Conservation (phyloP, 2,113 vertebrate species). For the Crotalus tigris region DNA sequence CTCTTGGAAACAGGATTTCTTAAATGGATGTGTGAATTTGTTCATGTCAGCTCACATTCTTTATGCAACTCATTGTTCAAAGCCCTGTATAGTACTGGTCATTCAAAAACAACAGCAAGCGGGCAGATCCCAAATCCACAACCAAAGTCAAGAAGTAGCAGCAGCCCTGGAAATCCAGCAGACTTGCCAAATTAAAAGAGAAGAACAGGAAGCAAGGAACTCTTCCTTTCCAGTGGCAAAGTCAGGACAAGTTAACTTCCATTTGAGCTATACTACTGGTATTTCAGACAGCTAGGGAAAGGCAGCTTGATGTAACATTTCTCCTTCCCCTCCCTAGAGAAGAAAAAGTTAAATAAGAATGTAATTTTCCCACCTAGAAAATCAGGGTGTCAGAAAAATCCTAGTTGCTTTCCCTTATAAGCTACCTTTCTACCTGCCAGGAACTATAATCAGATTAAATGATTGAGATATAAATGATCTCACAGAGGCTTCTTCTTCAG, state of each 20-base stretch:
- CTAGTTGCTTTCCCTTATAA: not conserved
- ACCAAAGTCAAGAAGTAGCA: not conserved
- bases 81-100: not conserved
- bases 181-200: not conserved
- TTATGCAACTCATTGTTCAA: not conserved
- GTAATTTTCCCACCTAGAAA: not conserved
- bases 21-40: not conserved
- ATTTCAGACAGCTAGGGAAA: not conserved
- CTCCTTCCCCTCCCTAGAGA: not conserved
- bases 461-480: not conserved
- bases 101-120: not conserved
- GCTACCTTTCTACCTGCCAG: not conserved
- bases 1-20: not conserved
- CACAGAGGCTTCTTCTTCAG: not conserved
- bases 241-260: not conserved
- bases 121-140: not conserved
- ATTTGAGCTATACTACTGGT: not conserved
- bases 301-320: not conserved
- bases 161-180: not conserved
- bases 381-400: not conserved
- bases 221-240: not conserved
- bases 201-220: not conserved
- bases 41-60: not conserved
- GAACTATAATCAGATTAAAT: not conserved
- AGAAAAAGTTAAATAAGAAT: not conserved